Conservation (phyloP, 2,113 vertebrate genomes). For the Urocynchramus pylzowi region DNA sequence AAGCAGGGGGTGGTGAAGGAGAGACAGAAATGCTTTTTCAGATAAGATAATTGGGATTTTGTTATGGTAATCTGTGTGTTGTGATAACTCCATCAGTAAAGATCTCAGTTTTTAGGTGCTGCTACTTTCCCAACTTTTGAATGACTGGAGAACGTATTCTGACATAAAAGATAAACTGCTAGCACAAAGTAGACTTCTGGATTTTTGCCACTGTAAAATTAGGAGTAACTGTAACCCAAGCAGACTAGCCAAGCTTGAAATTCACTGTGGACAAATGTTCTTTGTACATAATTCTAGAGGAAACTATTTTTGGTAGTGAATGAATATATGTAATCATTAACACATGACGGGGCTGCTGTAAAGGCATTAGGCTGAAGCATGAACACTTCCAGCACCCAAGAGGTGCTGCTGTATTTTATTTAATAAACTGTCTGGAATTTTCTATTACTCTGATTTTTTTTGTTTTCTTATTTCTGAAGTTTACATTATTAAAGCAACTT, state of each 20-base stretch:
- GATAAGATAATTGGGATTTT: not conserved
- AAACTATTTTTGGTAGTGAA: constrained; percentile 62
- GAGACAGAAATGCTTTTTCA: not conserved
- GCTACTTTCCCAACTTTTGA: not conserved
- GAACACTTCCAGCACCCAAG: constrained; percentile 30
- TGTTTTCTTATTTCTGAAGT: not conserved
- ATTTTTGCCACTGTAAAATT: constrained; percentile 54
- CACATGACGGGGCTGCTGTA: constrained; percentile 13
- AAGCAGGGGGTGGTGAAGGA: not conserved
- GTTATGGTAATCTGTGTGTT: not conserved
- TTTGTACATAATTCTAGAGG: constrained; percentile 61
- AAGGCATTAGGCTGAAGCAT: not conserved
- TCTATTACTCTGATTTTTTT: not conserved
- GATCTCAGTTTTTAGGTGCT: not conserved
- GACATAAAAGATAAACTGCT: constrained; percentile 28
- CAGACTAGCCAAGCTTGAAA: constrained; percentile 50
- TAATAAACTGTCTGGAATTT: not conserved
- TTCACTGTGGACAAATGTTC: constrained; percentile 58
- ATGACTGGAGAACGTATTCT: not conserved
- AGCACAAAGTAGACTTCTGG: constrained; percentile 29
- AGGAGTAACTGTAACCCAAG: constrained; percentile 52
- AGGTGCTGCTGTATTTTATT: constrained; percentile 25
- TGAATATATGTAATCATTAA: constrained; percentile 63
- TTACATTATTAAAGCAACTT: not conserved
- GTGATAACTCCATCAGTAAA: not conserved